Evolutionary conservation across 2,113 vertebrate genomes (phyloP), one percentile per base, ranked within the genome.

Genomic region (Hemichromis elongatus): DNA sequence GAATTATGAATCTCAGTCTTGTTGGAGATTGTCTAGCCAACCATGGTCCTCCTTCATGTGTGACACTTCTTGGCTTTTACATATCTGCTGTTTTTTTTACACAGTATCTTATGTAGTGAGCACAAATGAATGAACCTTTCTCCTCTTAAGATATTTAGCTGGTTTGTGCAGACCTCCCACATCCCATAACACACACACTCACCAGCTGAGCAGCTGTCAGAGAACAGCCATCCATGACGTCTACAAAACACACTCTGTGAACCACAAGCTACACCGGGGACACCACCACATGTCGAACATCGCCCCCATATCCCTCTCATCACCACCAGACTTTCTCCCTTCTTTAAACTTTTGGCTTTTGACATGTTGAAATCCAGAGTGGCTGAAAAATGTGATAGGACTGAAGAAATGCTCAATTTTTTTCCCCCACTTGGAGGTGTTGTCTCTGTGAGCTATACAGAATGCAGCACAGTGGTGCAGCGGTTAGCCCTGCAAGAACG

Each of bases 1-100:
- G 86, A 94, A 95, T 95, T 92, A 94, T 94, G 82, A 89, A 95
- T 95, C 82, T 92, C 75, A 93, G 82, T 80, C 87, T 86, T 89
- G 89, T 89, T 85, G 90, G 77, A 93, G 82, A 92, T 85, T 93
- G 86, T 85, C 78, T 82, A 84, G 85, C 79, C 73, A 89, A 55
- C 85, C 57, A 50, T 19, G 59, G 73, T 80, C 75, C 78, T 87
- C 59, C 86, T 89, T 92, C 82, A 42, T 83, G 14, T 1, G 33
- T 77, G 10, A 50, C 28, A 82, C 59, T n/a, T 24, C 13, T 79
- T 78, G 13, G 9, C 55, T 56, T 83, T 86, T 11, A 37, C 56
- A 77, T 73, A 42, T 53, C 26, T 21, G 9, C 61, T 53, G 75
- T 63, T 73, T 28, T 78, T 85, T 78, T 91, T 24, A 18, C 21